These are phyloP conservation scores for Drosophila eugracilis DNA, from an alignment of 1,140 invertebrate species.

Conservation along the genomic window DNA sequence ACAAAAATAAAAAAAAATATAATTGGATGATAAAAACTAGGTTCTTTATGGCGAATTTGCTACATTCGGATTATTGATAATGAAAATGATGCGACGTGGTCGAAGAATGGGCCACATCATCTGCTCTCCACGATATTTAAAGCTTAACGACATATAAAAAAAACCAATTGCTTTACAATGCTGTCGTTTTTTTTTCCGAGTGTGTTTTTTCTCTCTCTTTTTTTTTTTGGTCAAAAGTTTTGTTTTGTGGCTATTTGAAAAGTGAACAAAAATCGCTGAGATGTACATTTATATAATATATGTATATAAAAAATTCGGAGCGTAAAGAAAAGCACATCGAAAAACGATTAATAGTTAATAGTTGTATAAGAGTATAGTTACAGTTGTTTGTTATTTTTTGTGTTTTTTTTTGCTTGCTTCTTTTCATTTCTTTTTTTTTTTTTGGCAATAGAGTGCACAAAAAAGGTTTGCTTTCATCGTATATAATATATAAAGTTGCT, in stretches of 20 bases:
- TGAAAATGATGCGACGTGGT: slow-evolving; percentile 14
- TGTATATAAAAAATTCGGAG: slow-evolving; percentile 54
- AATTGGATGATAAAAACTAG: slow-evolving; percentile 22
- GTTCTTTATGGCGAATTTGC: slow-evolving; percentile 8
- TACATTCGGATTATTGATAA: slow-evolving; percentile 16
- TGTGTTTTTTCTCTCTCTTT: slow-evolving; percentile 10
- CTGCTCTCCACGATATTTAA: slow-evolving; percentile 29
- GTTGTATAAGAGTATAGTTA: slow-evolving; percentile 57
- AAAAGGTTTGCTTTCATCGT: slow-evolving; percentile 26
- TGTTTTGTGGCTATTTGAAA: slow-evolving; percentile 45
- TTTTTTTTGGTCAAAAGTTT: slow-evolving; percentile 40
- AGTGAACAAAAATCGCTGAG: slow-evolving; percentile 35
- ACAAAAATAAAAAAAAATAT: slow-evolving; percentile 7
- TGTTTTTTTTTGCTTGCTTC: too few species aligned
- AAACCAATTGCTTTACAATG: slow-evolving; percentile 9
- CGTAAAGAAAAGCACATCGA: slow-evolving; percentile 68
- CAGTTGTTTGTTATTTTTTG: slow-evolving; percentile 31
- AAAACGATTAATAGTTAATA: slow-evolving; percentile 55
- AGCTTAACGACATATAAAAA: slow-evolving; percentile 46
- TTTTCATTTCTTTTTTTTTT: slow-evolving; percentile 18
- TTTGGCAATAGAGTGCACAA: slow-evolving; percentile 49
- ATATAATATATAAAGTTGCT: slow-evolving; percentile 37
- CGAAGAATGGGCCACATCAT: slow-evolving; percentile 15
- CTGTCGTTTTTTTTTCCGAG: slow-evolving; percentile 8
- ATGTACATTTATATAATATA: slow-evolving; percentile 12